These are phyloP conservation scores for Strix aluco DNA, from an alignment of 2,113 vertebrate genomes.

Conservation along the genomic window DNA sequence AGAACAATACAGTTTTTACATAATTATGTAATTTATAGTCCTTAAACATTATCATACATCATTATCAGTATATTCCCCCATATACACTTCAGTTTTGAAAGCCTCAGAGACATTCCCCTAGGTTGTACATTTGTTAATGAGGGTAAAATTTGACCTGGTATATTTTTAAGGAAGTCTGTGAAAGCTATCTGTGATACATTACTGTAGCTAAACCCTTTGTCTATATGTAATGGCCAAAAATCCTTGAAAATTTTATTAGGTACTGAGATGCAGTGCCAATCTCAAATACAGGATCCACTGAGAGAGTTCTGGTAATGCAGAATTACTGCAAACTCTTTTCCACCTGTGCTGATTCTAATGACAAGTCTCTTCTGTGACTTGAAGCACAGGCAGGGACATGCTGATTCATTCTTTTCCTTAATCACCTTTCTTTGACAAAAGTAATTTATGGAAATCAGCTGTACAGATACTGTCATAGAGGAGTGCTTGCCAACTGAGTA, in stretches of 20 bases:
- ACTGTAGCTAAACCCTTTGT: neutral
- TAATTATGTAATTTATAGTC: neutral
- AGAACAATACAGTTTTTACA: neutral
- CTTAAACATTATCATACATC: neutral
- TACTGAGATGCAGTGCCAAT: neutral
- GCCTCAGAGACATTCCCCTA: neutral
- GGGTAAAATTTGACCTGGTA: neutral
- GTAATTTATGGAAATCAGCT: neutral
- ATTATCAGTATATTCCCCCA: neutral
- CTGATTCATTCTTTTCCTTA: neutral
- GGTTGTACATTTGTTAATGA: neutral
- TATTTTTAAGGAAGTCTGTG: neutral
- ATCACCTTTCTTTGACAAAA: neutral
- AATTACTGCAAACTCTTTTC: neutral
- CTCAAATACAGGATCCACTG: neutral
- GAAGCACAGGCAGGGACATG: neutral
- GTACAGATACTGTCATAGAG: neutral
- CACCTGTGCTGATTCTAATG: neutral
- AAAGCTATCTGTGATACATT: neutral
- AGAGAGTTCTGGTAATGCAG: neutral
- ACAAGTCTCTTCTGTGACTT: neutral
- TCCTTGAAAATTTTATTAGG: neutral
- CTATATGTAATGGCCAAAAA: neutral
- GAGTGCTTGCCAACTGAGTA: neutral
- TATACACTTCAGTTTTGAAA: neutral